Percentiles rank a stretch among this genome's conserved stretches.
Conservation (phyloP, 2,888 invertebrate species). For the Xanthia togata region DNA sequence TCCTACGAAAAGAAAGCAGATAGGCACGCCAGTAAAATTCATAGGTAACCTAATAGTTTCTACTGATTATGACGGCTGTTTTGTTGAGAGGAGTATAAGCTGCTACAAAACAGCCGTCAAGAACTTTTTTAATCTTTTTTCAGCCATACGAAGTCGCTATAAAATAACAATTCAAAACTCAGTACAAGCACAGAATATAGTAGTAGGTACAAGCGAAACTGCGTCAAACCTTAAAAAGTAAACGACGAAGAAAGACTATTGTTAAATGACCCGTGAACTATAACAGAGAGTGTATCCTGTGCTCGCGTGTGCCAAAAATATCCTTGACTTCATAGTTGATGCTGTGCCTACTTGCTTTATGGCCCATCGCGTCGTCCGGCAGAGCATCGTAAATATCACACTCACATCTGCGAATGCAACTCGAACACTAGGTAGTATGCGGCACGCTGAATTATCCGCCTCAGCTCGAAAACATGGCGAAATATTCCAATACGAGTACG, state of each 20-base stretch:
- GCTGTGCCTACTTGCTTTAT: conserved; percentile 84
- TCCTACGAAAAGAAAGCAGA: neutral
- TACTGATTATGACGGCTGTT: too few species aligned
- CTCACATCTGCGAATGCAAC: conserved; percentile 79
- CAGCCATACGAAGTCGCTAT: neutral
- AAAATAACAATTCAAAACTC: conserved; percentile 22
- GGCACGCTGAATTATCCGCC: conserved; percentile 59
- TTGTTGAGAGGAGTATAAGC: neutral
- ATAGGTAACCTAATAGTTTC: too few species aligned
- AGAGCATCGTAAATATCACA: conserved; percentile 82
- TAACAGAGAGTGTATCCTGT: conserved; percentile 76
- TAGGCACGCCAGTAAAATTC: too few species aligned
- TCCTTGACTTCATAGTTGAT: conserved; percentile 81
- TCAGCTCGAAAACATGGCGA: conserved; percentile 63
- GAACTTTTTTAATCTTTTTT: neutral
- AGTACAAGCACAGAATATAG: neutral
- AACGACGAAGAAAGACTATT: conserved; percentile 56
- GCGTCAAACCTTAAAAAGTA: conserved; percentile 38
- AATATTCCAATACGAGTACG: conserved; percentile 70
- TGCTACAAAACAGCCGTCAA: neutral
- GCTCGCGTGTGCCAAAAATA: conserved; percentile 85
- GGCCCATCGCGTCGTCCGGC: conserved; percentile 85
- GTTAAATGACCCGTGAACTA: conserved; percentile 75
- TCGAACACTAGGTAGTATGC: conserved; percentile 64
- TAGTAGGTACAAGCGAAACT: conserved; percentile 14